Conservation (phyloP, 2,888 invertebrate species). For the Lycaena phlaeas region DNA sequence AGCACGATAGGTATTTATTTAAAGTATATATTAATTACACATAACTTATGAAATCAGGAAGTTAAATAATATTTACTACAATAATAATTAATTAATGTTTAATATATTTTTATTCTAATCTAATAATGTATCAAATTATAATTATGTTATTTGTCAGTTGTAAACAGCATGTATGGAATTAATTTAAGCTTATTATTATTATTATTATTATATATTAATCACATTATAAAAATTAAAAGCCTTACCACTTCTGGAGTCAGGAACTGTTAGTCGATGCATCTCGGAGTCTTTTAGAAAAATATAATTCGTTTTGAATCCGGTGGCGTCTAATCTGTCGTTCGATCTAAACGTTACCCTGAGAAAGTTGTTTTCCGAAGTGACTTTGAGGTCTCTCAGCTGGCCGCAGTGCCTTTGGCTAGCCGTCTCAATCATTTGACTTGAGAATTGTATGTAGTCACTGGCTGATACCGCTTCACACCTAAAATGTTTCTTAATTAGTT, state of each 20-base stretch:
- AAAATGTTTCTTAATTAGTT: conserved; percentile 28
- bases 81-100: too few species aligned
- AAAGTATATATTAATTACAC: too few species aligned
- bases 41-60: too few species aligned
- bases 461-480: conserved; percentile 93
- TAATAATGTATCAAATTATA: too few species aligned
- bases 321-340: conserved; percentile 93
- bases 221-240: conserved; percentile 1
- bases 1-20: too few species aligned
- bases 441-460: conserved; percentile 96
- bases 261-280: conserved; percentile 57
- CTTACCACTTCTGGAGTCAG: conserved; percentile 41
- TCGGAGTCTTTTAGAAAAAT: conserved; percentile 84
- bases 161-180: too few species aligned
- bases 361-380: conserved; percentile 90
- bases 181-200: too few species aligned
- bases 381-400: conserved; percentile 80
- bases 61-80: too few species aligned
- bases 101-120: too few species aligned
- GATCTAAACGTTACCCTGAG: conserved; percentile 94
- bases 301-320: conserved; percentile 94
- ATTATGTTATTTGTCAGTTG: too few species aligned
- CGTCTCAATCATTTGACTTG: conserved; percentile 90
- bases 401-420: conserved; percentile 91
- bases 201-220: too few species aligned